phyloP scores from a whole-genome alignment of 2,888 invertebrate genomes.

The Drosophila dives region DNA sequence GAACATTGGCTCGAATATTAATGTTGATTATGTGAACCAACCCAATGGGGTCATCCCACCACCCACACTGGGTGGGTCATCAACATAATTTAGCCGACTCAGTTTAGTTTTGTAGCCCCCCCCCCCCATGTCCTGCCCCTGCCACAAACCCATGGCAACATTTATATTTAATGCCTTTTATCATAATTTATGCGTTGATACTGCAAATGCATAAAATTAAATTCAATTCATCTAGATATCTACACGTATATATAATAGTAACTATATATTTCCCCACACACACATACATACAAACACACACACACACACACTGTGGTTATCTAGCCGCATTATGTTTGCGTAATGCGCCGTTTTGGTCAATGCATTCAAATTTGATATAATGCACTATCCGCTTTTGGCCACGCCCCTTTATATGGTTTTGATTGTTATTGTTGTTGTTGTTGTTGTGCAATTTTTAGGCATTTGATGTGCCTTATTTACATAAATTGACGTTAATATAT shows the following conservation, averaged over 20 bases:
- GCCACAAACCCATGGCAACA: conserved; percentile 1
- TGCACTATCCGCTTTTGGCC: conserved; percentile 27
- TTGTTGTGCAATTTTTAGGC: conserved; percentile 9
- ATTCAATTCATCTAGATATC: conserved; percentile 56
- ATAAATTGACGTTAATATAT: conserved; percentile 58
- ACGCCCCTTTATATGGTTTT: conserved; percentile 33
- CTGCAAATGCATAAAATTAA: conserved; percentile 72
- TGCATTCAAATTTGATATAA: conserved; percentile 68
- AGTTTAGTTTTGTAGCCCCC: conserved; percentile 33
- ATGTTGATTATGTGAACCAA: conserved; percentile 29
- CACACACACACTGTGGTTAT: conserved; percentile 32
- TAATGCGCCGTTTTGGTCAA: conserved; percentile 55
- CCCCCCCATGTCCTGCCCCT: not conserved
- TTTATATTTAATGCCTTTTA: conserved; percentile 69
- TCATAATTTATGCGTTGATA: conserved; percentile 72
- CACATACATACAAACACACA: conserved; percentile 3
- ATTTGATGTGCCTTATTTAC: conserved; percentile 31
- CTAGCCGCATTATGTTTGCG: conserved; percentile 57
- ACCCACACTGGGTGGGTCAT: conserved; percentile 30
- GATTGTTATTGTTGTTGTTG: not conserved
- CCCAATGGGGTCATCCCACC: not conserved
- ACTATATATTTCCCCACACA: not conserved
- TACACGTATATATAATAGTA: conserved; percentile 12
- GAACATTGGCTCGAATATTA: conserved; percentile 29
- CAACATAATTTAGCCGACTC: conserved; percentile 66